Base-by-base conservation (phyloP, 2,888 invertebrate species). In the Tetanocera ferruginea region DNA sequence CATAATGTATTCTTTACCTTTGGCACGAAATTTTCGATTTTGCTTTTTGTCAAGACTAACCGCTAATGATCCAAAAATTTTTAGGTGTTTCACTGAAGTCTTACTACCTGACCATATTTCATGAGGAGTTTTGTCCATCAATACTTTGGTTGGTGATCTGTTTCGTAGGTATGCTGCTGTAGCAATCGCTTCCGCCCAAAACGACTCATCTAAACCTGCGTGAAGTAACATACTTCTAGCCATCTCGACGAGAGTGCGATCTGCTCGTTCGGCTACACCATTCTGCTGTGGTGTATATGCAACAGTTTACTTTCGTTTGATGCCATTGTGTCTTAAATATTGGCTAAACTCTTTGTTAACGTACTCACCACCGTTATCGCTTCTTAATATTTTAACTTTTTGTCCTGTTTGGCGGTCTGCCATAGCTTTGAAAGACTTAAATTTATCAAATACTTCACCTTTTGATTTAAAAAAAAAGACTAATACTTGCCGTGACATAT, bases 221-320 rank as follows among this genome's bases (percentile, higher is more conserved):
- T 84, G 79, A 0, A 81, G 23, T 51, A 88, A 57, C 83, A 87
- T 84, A 9, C 82, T 77, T 11, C 86, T 77, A 2, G 85, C 84
- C 76, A 82, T 82, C 55, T 86, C 85, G 23, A 85, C 69, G 14
- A 17, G 25, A 5, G 79, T 79, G 14, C 79, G 72, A 75, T 81
- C 81, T 0, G 79, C 80, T 8, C 80, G 66, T 64, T 82, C 81
- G 0, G 81, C 81, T 5, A 82, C 80, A 3, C 82, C 83, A 17
- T 82, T 83, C 74, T 82, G 82, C 19, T 82, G 79, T 14, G 81
- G 83, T 31, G 79, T 81, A 19, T 81, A 78, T 1, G 75, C 37
- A 69, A 78, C 78, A 3, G 23, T 76, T 66, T 9, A 78, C 76
- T n/a, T 78, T 80, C 14, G 78, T 37, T 51, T 81, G 75, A 9